A percentile compares a stretch with the other conserved stretches of the same genome.
These are phyloP conservation scores for Zaprionus bogoriensis DNA, from an alignment of 2,888 invertebrate genomes.

Conservation along the genomic window DNA sequence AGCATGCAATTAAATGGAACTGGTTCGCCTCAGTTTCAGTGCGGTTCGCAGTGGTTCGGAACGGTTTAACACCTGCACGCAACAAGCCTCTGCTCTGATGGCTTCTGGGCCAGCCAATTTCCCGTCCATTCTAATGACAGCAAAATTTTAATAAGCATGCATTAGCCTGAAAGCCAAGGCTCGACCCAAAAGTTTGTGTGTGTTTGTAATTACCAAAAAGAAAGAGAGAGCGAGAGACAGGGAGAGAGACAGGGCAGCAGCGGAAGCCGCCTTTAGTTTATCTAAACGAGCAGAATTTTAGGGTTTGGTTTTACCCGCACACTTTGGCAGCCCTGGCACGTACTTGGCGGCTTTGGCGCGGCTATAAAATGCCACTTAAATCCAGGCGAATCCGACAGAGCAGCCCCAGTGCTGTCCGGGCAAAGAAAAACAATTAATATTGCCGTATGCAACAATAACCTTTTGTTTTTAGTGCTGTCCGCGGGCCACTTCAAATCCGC, in stretches of 20 bases:
- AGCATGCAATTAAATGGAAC: conserved; percentile 43
- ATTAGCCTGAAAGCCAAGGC: conserved; percentile 45
- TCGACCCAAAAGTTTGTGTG: conserved; percentile 38
- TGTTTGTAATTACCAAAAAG: conserved; percentile 47
- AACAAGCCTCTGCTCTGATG: conserved; percentile 14
- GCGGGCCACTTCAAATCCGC: conserved; percentile 40
- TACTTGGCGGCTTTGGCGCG: conserved; percentile 39
- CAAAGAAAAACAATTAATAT: conserved; percentile 73
- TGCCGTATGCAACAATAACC: conserved; percentile 71
- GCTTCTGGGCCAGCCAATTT: conserved; percentile 38
- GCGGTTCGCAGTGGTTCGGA: background rate
- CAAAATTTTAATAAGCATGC: conserved; percentile 69
- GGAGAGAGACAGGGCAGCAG: too few relatives aligned
- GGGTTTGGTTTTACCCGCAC: conserved; percentile 5
- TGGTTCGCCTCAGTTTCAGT: background rate
- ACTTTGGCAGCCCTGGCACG: conserved; percentile 47
- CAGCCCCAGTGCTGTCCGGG: background rate
- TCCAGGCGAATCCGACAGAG: conserved; percentile 32
- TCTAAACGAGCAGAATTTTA: conserved; percentile 46
- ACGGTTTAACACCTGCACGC: conserved; percentile 57
- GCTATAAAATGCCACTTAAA: conserved; percentile 71
- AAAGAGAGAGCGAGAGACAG: too few relatives aligned
- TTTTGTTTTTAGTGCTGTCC: conserved; percentile 65
- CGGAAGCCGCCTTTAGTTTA: conserved; percentile 55
- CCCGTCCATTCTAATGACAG: conserved; percentile 59